Conservation (phyloP, 2,797 vertebrate genomes). For the Menidia menidia region DNA sequence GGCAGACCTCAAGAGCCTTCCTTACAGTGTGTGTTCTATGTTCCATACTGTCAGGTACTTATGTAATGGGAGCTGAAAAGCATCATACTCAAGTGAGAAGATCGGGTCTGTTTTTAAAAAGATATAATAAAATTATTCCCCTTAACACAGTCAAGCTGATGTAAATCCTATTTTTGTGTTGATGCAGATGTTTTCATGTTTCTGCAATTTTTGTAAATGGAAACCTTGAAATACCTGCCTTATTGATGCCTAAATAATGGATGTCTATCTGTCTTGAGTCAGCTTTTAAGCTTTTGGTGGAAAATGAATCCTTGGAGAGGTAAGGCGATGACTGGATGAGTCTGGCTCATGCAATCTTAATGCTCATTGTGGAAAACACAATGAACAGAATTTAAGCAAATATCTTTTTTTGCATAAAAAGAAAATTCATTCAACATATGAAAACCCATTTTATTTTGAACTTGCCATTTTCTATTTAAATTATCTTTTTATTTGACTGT, state of each 20-base stretch:
- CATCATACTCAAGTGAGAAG: not conserved
- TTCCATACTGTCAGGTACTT: not conserved
- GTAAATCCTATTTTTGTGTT: not conserved
- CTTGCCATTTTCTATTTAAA: too few species aligned
- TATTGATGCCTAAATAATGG: not conserved
- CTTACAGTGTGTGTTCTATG: slow-evolving; percentile 13
- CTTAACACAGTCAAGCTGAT: too few species aligned
- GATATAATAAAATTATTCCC: not conserved
- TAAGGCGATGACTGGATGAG: slow-evolving; percentile 15
- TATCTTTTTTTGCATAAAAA: not conserved
- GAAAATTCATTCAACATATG: not conserved
- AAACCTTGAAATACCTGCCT: not conserved
- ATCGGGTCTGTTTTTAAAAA: not conserved
- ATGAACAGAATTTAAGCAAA: not conserved
- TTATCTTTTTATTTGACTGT: too few species aligned
- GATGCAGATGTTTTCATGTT: not conserved
- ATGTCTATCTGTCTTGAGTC: slow-evolving; percentile 1
- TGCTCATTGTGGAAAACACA: not conserved
- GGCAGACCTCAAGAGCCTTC: slow-evolving; percentile 29
- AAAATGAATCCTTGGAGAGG: slow-evolving; percentile 35
- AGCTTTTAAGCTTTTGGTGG: not conserved
- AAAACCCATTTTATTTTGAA: too few species aligned
- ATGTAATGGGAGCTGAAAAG: slow-evolving; percentile 9
- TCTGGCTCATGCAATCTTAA: slow-evolving; percentile 2
- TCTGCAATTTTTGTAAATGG: not conserved